Base-by-base conservation (phyloP, 2,797 vertebrate species). In the Gobio occitaniae region DNA sequence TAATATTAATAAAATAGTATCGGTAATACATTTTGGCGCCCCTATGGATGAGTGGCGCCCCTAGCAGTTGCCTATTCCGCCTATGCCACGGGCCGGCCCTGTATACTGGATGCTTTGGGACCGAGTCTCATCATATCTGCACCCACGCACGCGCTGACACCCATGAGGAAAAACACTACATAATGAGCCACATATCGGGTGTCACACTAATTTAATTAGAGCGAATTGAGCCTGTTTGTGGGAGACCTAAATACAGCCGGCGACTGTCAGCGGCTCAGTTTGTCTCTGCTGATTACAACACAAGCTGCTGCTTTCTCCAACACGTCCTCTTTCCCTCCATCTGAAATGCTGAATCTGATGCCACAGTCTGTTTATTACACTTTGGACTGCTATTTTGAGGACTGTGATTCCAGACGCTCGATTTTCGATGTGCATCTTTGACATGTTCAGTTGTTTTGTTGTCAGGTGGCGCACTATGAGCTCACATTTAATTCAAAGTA, bases 181-280 rank as follows among this genome's bases (percentile, higher is more conserved):
- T 86, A 86, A 87, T 82, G 71, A 86, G 79, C 36, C 65, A 52
- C 76, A 69, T 85, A 68, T 87, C 76, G 71, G 54, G 54, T 78
- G 80, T 86, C 80, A 86, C 21, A 29, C 71, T 76, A 86, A 76
- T 83, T 88, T 56, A 86, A 86, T 88, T 86, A 80, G 52, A 61
- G 54, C 5, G 36, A 82, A 65, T 80, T 71, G 81, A 80, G 77
- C 52, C 77, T 83, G 47, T 76, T 80, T 69, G 48, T 66, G 15
- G 75, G 81, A 83, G 61, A 66, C 84, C 80, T 88, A 74, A 84
- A 86, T 80, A 50, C 71, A 88, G 54, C 70, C 56, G 61, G 54
- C 25, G 65, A 72, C 81, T 74, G 84, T 86, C 81, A 84, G 69
- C 65, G 13, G 76, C 50, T 38, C 68, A 66, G 65, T 77, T 82